phyloP scores from a whole-genome alignment of 2,797 vertebrate genomes.

The Danio tinwini region DNA sequence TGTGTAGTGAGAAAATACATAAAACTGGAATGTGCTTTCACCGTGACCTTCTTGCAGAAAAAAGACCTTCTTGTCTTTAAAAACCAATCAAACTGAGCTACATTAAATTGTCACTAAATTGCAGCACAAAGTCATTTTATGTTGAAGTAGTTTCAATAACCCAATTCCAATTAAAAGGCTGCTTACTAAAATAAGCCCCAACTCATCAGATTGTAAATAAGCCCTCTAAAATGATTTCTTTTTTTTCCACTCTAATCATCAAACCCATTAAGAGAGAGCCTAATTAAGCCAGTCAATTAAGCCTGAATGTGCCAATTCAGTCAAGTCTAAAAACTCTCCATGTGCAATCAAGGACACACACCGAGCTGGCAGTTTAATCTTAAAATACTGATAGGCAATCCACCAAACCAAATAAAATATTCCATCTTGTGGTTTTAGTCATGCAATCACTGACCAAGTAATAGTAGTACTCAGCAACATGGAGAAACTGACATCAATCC shows the following conservation, averaged over 20 bases:
- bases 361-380: conserved; percentile 6
- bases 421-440: conserved; percentile 2
- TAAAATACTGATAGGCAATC: conserved; percentile 21
- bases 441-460: conserved; percentile 4
- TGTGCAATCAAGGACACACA: background rate
- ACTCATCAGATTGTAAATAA: conserved; percentile 19
- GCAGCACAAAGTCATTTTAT: background rate
- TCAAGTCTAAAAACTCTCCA: conserved; percentile 5
- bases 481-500: conserved; percentile 1
- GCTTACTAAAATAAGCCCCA: background rate
- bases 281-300: conserved; percentile 18
- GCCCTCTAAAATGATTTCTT: conserved; percentile 15
- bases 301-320: conserved; percentile 44
- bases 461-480: conserved; percentile 19
- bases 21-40: conserved; percentile 44
- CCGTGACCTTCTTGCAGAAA: conserved; percentile 44
- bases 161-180: conserved; percentile 24
- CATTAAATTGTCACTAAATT: conserved; percentile 18
- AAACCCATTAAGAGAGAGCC: conserved; percentile 14
- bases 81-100: conserved; percentile 21
- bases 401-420: conserved; percentile 20
- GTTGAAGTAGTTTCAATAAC: conserved; percentile 24
- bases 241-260: background rate
- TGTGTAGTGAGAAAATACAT: conserved; percentile 29
- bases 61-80: conserved; percentile 18